Conservation (phyloP, 2,113 vertebrate genomes). For the Dendrocopos noguchii region DNA sequence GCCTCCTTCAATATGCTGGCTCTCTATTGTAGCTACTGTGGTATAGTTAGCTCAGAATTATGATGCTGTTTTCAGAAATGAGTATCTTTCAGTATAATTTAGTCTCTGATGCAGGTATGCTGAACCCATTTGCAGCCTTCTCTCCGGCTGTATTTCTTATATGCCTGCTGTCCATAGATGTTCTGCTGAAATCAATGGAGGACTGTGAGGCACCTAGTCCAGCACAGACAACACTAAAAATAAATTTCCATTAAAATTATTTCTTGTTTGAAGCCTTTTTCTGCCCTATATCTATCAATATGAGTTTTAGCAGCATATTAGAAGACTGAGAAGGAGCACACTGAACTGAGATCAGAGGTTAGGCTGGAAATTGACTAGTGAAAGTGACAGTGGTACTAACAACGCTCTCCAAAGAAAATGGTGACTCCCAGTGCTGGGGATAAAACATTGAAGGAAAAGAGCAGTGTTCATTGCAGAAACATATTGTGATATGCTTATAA, state of each 20-base stretch:
- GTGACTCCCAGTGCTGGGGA: not conserved
- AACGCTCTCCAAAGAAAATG: not conserved
- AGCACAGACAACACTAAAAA: not conserved
- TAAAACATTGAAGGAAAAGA: not conserved
- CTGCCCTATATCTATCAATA: not conserved
- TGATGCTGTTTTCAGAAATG: not conserved
- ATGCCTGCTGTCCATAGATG: not conserved
- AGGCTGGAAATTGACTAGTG: not conserved
- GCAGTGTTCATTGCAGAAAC: not conserved
- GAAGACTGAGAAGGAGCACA: not conserved
- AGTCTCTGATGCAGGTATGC: not conserved
- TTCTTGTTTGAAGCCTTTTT: not conserved
- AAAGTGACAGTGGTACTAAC: not conserved
- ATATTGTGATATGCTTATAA: rapidly evolving
- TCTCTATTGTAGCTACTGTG: not conserved
- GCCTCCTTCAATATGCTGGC: not conserved
- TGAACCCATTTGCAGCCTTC: not conserved
- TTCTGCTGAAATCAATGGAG: not conserved
- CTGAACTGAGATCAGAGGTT: not conserved
- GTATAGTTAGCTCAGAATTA: not conserved
- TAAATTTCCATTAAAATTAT: conserved; percentile 19
- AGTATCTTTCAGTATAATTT: not conserved
- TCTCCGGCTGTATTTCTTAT: not conserved
- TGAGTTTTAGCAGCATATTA: not conserved
- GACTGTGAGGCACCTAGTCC: not conserved